Evolutionary conservation across 2,888 invertebrate genomes (phyloP).

Genomic region (Timandra comae): DNA sequence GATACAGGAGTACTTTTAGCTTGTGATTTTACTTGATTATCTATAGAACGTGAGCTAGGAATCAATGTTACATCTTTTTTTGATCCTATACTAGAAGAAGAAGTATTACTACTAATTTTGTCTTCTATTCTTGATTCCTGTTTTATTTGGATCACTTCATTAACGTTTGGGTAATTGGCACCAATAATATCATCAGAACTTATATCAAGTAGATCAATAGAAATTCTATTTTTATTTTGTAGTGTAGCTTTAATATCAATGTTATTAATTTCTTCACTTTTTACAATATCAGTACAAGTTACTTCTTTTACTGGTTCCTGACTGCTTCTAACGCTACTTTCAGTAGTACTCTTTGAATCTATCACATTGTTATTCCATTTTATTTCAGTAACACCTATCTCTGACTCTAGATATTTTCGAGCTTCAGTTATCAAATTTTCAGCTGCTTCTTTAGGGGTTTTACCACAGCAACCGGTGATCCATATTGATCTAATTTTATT

Average conservation of each 20-base stretch:
- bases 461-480: slow-evolving; percentile 86
- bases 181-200: slow-evolving; percentile 14
- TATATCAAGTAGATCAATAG: slow-evolving; percentile 7
- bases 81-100: too few relatives aligned
- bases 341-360: slow-evolving; percentile 7
- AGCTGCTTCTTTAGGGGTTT: slow-evolving; percentile 90
- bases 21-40: slow-evolving; percentile 1
- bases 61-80: too few relatives aligned
- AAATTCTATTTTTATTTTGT: slow-evolving; percentile 4
- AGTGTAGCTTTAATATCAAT: not conserved
- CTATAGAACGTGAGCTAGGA: too few relatives aligned
- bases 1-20: slow-evolving; percentile 9
- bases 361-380: slow-evolving; percentile 75
- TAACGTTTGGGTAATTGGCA: too few relatives aligned
- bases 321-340: slow-evolving; percentile 3
- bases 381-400: slow-evolving; percentile 83
- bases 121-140: not conserved
- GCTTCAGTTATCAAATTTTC: slow-evolving; percentile 86
- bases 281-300: too few relatives aligned
- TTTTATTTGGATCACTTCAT: not conserved
- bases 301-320: not conserved
- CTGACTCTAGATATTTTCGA: slow-evolving; percentile 81
- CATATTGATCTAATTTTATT: slow-evolving; percentile 84
- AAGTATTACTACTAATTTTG: too few relatives aligned
- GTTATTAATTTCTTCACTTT: not conserved